A percentile compares a stretch with the other conserved stretches of the same genome.
phyloP scores from a whole-genome alignment of 2,888 invertebrate genomes.

The Lycia hirtaria region DNA sequence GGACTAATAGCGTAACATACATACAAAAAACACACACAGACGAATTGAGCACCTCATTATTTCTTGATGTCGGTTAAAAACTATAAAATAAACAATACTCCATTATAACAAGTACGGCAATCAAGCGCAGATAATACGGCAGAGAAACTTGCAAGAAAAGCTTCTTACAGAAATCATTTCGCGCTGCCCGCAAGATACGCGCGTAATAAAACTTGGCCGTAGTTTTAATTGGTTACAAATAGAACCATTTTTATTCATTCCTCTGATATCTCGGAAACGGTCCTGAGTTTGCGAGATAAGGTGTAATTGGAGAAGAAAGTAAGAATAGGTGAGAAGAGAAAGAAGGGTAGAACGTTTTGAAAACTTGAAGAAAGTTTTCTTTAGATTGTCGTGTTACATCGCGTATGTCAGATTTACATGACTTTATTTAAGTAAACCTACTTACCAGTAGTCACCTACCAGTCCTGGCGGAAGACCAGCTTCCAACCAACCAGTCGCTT shows the following conservation, averaged over 20 bases:
- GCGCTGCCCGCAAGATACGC: constrained; percentile 17
- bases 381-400: too few species aligned
- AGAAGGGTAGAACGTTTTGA: background rate
- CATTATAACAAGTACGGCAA: background rate
- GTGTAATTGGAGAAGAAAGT: background rate
- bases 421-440: too few species aligned
- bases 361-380: too few species aligned
- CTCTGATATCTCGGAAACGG: constrained; percentile 10
- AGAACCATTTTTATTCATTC: constrained; percentile 20
- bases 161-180: constrained; percentile 18
- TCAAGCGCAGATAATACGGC: constrained; percentile 5
- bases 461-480: too few species aligned
- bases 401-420: too few species aligned
- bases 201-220: constrained; percentile 21
- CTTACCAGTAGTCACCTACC: too few species aligned
- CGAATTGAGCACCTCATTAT: too few species aligned
- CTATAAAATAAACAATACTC: background rate
- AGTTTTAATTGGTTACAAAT: constrained; percentile 29
- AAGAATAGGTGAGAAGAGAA: background rate
- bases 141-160: constrained; percentile 7
- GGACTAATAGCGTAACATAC: too few species aligned
- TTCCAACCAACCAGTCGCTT: too few species aligned
- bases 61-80: too few species aligned
- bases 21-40: too few species aligned
- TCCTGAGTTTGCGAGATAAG: background rate